Percentiles rank a stretch among this genome's conserved stretches.
Evolutionary conservation across 2,797 vertebrate genomes (phyloP).

Genomic region (Bradypodion pumilum): DNA sequence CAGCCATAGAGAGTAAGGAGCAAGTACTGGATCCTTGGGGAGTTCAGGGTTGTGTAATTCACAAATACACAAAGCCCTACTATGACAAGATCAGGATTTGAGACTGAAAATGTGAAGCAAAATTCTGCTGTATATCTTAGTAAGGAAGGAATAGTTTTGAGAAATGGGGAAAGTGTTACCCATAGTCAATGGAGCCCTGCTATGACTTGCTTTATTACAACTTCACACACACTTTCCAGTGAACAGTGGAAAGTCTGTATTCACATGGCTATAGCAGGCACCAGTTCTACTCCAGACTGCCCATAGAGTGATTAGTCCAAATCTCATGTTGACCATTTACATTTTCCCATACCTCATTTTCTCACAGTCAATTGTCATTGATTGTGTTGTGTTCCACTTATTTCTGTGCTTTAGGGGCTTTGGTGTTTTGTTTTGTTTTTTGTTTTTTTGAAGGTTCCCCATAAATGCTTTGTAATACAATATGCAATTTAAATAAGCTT

Average conservation of each 20-base stretch:
- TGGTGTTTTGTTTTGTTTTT: too few species aligned
- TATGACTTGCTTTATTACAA: not conserved
- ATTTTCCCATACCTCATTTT: not conserved
- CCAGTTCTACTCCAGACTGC: not conserved
- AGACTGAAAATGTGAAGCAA: not conserved
- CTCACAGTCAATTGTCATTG: not conserved
- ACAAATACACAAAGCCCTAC: too few species aligned
- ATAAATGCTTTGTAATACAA: constrained; percentile 27
- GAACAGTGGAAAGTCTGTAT: not conserved
- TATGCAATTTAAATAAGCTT: not conserved
- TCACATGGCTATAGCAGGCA: not conserved
- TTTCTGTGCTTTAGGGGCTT: not conserved
- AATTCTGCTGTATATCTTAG: not conserved
- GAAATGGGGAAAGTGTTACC: too few species aligned
- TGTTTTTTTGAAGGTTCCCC: not conserved
- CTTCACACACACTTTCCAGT: not conserved
- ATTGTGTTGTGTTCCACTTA: not conserved
- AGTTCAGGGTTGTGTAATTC: too few species aligned
- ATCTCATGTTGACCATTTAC: not conserved
- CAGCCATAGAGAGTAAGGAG: too few species aligned
- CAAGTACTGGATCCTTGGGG: too few species aligned
- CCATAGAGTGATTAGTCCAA: not conserved
- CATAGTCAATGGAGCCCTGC: not conserved
- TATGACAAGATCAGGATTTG: not conserved
- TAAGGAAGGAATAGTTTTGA: not conserved